Base-by-base conservation (phyloP, 2,797 vertebrate genomes). In the Sebastes itinus region DNA sequence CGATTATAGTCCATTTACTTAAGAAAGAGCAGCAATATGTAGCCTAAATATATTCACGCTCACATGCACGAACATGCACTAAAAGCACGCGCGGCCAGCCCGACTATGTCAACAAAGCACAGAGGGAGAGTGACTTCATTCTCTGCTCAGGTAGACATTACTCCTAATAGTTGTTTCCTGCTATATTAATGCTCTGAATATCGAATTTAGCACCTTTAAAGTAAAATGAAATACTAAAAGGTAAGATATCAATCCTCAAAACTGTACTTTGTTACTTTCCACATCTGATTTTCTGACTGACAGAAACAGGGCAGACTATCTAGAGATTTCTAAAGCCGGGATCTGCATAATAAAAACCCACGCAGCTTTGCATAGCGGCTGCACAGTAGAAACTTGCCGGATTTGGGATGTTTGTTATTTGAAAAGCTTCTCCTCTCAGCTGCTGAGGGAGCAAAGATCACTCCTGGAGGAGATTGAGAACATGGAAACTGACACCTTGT, bases 401-500 rank as follows among this genome's bases (percentile, higher is more conserved):
- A 72, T 81, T 63, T 52, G 13, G 5, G 4, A 22, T 65, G 81
- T 81, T 78, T 85, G 25, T 18, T 46, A 16, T 80, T 78, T 78
- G 65, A 75, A 79, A 78, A 79, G 56, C 73, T 75, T 76, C 72
- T 78, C 33, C 28, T 78, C 76, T 74, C 30, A 28, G 59, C 80
- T 42, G 71, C 74, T 5, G 28, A 27, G 56, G 75, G 72, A 81
- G 60, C 80, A 82, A 42, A 86, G 77, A 84, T 81, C 75, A 22
- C 32, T 78, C 55, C 64, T 63, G 71, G 55, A 59, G 61, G 75
- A 73, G 75, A 61, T 1, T 28, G 52, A 72, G 73, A 76, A 85
- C 74, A 72, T 75, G 83, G 73, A 86, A 83, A 75, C 73, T 64
- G 79, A 80, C 82, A 81, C 80, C 67, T 70, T 76, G 74, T 60